phyloP scores from a whole-genome alignment of 1,140 invertebrate genomes.

The Mactra quadrangularis region DNA sequence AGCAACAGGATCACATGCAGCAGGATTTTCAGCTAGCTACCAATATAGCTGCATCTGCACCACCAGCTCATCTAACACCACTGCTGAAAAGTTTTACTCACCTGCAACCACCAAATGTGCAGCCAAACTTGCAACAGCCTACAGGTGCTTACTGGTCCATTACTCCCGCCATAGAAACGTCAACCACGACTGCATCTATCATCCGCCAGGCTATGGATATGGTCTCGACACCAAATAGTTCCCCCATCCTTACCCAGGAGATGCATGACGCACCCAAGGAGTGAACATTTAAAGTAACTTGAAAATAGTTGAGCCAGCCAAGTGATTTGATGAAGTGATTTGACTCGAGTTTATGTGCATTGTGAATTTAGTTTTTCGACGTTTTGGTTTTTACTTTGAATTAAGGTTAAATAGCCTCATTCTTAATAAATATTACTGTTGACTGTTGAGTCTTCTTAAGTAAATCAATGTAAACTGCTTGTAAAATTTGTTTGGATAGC shows the following conservation, averaged over 20 bases:
- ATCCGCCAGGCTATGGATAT: constrained; percentile 34
- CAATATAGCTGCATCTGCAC: constrained; percentile 34
- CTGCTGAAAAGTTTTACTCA: constrained; percentile 17
- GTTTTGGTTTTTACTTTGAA: constrained; percentile 24
- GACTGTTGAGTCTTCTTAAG: constrained; percentile 14
- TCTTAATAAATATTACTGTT: constrained; percentile 12
- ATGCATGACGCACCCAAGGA: constrained; percentile 32
- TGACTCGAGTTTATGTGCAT: not conserved
- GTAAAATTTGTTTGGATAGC: constrained; percentile 35
- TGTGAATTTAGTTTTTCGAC: constrained; percentile 31
- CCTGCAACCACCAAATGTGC: constrained; percentile 44
- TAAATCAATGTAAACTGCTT: constrained; percentile 20
- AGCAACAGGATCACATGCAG: constrained; percentile 15
- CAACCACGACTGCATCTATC: constrained; percentile 30
- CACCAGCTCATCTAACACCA: constrained; percentile 34
- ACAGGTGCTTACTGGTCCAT: constrained; percentile 14
- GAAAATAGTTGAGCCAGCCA: constrained; percentile 12
- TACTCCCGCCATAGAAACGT: constrained; percentile 25
- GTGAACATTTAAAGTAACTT: constrained; percentile 15
- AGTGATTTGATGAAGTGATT: constrained; percentile 29
- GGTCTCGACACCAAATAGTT: constrained; percentile 25
- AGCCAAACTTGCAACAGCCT: constrained; percentile 29
- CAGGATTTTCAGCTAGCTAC: constrained; percentile 38
- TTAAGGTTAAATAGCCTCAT: constrained; percentile 31
- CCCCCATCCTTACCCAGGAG: constrained; percentile 18